Evolutionary conservation across 2,888 invertebrate species (phyloP), one percentile per base, ranked within the genome.

Genomic region (Dryadula phaetusa): DNA sequence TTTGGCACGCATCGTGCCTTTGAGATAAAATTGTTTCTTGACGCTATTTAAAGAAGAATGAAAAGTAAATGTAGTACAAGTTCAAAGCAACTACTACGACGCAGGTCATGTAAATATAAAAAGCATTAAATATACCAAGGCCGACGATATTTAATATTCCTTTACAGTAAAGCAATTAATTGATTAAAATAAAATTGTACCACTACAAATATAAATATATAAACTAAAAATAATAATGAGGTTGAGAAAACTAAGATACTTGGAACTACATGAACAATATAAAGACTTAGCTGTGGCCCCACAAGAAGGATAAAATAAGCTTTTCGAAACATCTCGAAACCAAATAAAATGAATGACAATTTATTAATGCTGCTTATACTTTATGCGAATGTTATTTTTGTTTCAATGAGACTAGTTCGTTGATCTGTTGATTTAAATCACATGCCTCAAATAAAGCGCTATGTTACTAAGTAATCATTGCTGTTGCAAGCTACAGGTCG

Each of bases 71-170:
- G 83, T 90, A 86, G 90, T 82, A 84, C 92, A 90, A 90, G 92
- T 91, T 90, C 90, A 90, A 81, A 82, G 81, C 77, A 78, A 79
- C 85, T 80, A 83, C 80, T 75, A 77, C 80, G 76, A 75, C 79
- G 77, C 81, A 79, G 82, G 83, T 81, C 83, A 79, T 67, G 28
- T 28, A 3, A n/a, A 28, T 76, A 75, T 71, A 82, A 86, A 86
- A 87, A 87, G 87, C 88, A 88, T 88, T 88, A 88, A 90, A 88
- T 87, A 88, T 86, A 83, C 82, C 87, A 87, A 90, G 87, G 90
- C 82, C 88, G 83, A 76, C 76, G 83, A 75, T 53, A 32, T 63
- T 52, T 34, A 40, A 20, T 47, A 53, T 28, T 61, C 64, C 44
- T 34, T 16, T 44, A n/a, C 14, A 25, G 25, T 28, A 28, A 8